Percentiles rank a stretch among this genome's conserved stretches.
These are phyloP conservation scores for Myopa testacea DNA, from an alignment of 2,888 invertebrate species.

Conservation along the genomic window DNA sequence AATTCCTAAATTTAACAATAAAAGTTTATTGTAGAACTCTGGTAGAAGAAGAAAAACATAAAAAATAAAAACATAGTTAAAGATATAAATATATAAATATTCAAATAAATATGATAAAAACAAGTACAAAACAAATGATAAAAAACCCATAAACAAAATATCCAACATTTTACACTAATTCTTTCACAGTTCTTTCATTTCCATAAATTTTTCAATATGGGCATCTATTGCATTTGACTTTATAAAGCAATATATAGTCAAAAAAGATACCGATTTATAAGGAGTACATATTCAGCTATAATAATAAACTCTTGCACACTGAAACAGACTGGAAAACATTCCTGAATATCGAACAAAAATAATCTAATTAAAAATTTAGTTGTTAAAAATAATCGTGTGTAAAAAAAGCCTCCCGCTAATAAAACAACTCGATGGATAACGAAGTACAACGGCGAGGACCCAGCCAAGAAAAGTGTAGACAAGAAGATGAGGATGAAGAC, in stretches of 20 bases:
- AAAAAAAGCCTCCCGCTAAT: conserved; percentile 6
- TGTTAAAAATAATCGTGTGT: conserved; percentile 2
- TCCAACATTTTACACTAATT: too few species aligned
- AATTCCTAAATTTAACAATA: too few species aligned
- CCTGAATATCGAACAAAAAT: not conserved
- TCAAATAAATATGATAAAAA: not conserved
- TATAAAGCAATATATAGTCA: too few species aligned
- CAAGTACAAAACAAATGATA: too few species aligned
- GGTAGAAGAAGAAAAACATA: too few species aligned
- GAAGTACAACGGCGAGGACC: not conserved
- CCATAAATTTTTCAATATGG: too few species aligned
- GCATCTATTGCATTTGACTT: too few species aligned
- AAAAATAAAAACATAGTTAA: too few species aligned
- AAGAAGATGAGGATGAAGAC: not conserved
- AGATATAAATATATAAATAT: not conserved
- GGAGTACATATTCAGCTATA: not conserved
- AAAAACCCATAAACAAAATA: too few species aligned
- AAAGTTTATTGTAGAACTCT: too few species aligned
- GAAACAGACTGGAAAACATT: not conserved
- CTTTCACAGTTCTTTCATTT: too few species aligned
- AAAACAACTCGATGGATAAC: not conserved
- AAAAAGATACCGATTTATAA: not conserved
- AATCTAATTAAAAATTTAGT: conserved; percentile 17
- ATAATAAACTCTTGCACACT: not conserved
- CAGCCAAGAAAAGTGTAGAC: not conserved